These are phyloP conservation scores for Heliopora coerulea DNA, from an alignment of 92 coral and sea anemone species.

Conservation along the genomic window DNA sequence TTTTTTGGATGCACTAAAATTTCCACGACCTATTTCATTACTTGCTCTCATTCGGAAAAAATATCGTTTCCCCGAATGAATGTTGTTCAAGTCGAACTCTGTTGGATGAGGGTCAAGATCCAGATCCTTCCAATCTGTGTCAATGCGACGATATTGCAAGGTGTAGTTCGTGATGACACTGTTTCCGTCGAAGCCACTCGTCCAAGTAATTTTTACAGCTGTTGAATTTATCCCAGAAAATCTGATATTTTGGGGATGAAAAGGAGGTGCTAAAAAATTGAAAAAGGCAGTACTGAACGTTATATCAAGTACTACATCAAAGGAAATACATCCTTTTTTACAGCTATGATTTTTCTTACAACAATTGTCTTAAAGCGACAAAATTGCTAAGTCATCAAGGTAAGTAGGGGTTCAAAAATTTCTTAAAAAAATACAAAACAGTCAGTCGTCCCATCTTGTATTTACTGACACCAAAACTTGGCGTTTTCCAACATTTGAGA, in stretches of 20 bases:
- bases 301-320: too few relatives aligned
- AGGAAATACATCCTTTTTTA: too few relatives aligned
- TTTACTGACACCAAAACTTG: too few relatives aligned
- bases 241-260: slow-evolving; percentile 61
- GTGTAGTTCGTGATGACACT: slow-evolving; percentile 65
- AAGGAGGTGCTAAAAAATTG: slow-evolving; percentile 80
- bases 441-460: too few relatives aligned
- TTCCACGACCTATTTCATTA: slow-evolving; percentile 78
- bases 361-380: too few relatives aligned
- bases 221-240: slow-evolving; percentile 47
- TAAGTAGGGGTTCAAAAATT: too few relatives aligned
- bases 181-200: slow-evolving; percentile 68
- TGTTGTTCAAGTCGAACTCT: slow-evolving; percentile 58
- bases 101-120: slow-evolving; percentile 45
- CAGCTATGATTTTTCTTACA: too few relatives aligned
- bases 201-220: slow-evolving; percentile 87
- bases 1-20: slow-evolving; percentile 53
- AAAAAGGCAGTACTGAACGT: too few relatives aligned
- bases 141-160: slow-evolving; percentile 62
- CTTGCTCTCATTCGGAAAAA: slow-evolving; percentile 73
- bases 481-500: too few relatives aligned
- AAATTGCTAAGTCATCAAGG: too few relatives aligned
- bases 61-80: slow-evolving; percentile 57
- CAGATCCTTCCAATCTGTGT: slow-evolving; percentile 60
- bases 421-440: too few relatives aligned